Base-by-base conservation (phyloP, 2,888 invertebrate species). In the Campopleginae sp. region DNA sequence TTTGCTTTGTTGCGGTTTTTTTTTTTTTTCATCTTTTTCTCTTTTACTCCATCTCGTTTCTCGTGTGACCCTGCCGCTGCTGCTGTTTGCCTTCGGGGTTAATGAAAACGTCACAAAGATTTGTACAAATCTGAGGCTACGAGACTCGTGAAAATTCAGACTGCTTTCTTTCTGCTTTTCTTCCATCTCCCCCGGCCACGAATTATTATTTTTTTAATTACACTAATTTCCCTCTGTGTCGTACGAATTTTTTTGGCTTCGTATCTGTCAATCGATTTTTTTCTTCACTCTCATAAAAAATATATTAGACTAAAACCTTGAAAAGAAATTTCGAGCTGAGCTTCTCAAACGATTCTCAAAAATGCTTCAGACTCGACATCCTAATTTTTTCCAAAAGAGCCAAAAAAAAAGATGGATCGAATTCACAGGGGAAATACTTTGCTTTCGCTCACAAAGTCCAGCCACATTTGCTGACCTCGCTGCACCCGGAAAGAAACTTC, bases 81-180 rank as follows among this genome's bases (percentile, higher is more conserved):
- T 71, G 86, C 83, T 80, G 72, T 80, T 80, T 76, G 80, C 82
- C 78, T 81, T 79, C 79, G 72, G 86, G 87, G 91, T 89, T 90
- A 90, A 90, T 90, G 90, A 90, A 91, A 91, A 89, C 85, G 91
- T 90, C 90, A 90, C 88, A 88, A 89, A 89, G 90, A 90, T 90
- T 90, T 89, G 88, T 88, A 85, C 23, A 54, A 66, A 48, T 38
- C 66, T 51, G 65, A 66, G 63, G 31, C 63, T 44, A 31, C 75
- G 63, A 23, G 78, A 54, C 68, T 70, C 68, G 54, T 58, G 27
- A 70, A 78, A 78, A 58, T 66, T 42, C 23, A 58, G 23, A 8
- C 44, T 58, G 14, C n/a, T n/a, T n/a, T 58, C 27, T 44, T 68
- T 31, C 46, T 74, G 33, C 27, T 48, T 58, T 51, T 61, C 38